Percentiles rank a stretch among this genome's conserved stretches.
Conservation (phyloP, 2,797 vertebrate genomes). For the Sebastes minor region DNA sequence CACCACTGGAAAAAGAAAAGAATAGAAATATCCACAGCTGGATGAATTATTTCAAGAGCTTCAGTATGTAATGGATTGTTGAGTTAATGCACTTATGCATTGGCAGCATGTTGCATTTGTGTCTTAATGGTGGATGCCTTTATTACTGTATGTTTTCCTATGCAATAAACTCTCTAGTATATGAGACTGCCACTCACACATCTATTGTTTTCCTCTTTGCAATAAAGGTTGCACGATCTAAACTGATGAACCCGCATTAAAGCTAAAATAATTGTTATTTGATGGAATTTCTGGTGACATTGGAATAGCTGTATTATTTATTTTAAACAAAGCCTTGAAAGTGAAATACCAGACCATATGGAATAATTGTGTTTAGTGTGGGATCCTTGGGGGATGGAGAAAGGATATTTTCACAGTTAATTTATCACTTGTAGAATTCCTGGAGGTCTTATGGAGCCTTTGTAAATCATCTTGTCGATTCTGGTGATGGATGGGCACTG, state of each 20-base stretch:
- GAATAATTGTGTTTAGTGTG: conserved; percentile 12
- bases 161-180: not conserved
- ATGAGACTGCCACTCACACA: not conserved
- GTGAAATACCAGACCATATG: conserved; percentile 11
- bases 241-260: not conserved
- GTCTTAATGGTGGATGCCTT: not conserved
- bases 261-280: not conserved
- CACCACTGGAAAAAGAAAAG: conserved; percentile 34
- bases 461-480: conserved; percentile 65
- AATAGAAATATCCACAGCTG: not conserved
- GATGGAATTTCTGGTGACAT: not conserved
- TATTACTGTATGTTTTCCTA: not conserved
- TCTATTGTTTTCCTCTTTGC: not conserved
- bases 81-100: conserved; percentile 18
- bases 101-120: conserved; percentile 9
- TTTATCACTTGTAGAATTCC: conserved; percentile 64
- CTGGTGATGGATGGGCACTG: conserved; percentile 63
- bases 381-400: conserved; percentile 22
- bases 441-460: conserved; percentile 45
- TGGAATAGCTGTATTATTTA: not conserved
- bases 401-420: conserved; percentile 52
- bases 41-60: conserved; percentile 36
- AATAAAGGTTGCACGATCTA: not conserved
- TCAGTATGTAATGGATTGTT: conserved; percentile 40
- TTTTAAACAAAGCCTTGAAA: not conserved